Evolutionary conservation across 2,113 vertebrate genomes (phyloP), one percentile per base, ranked within the genome.

Genomic region (Poeciliopsis prolifica): DNA sequence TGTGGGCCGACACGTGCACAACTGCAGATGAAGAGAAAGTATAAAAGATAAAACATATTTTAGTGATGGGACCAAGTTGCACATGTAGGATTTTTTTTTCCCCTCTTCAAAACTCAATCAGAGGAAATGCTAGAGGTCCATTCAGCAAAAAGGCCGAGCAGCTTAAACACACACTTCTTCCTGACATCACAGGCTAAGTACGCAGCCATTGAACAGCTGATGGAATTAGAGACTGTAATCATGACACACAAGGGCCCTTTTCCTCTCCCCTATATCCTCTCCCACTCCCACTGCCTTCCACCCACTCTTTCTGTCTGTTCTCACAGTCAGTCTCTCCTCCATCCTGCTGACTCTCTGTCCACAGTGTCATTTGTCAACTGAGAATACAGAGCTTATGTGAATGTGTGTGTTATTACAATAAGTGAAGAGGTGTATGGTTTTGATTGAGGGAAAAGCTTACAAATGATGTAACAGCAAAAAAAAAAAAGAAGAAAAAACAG

Each of bases 1-100:
- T 89, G 79, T 99, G 98, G 83, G 98, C 98, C 65, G 95, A 95
- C 82, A 99, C 97, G 15, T 99, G 98, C n/a, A 98, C 84, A 29
- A 95, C 98, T 99, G 65, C 4, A 81, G 75, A 33, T 81, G 15
- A 8, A 51, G 13, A 82, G 61, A 79, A 1, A 86, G 78, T 48
- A 9, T 67, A 29, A 69, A n/a, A 61, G 22, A 61, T 19, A 35
- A 68, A 80, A 73, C 62, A 71, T 31, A 48, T 28, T 64, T 26
- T 29, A 31, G 42, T 22, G 67, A 61, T 44, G 11, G 68, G 9
- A 70, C 48, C 68, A 9, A 17, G 30, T 26, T 37, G 73, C 19
- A 40, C 17, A 74, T 33, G 6, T 31, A 60, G 19, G 37, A 65
- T 61, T 48, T 64, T 54, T 65, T 61, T 48, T 64, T 61, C 62